Base-by-base conservation (phyloP, 2,113 vertebrate species). In the Rostratula benghalensis region DNA sequence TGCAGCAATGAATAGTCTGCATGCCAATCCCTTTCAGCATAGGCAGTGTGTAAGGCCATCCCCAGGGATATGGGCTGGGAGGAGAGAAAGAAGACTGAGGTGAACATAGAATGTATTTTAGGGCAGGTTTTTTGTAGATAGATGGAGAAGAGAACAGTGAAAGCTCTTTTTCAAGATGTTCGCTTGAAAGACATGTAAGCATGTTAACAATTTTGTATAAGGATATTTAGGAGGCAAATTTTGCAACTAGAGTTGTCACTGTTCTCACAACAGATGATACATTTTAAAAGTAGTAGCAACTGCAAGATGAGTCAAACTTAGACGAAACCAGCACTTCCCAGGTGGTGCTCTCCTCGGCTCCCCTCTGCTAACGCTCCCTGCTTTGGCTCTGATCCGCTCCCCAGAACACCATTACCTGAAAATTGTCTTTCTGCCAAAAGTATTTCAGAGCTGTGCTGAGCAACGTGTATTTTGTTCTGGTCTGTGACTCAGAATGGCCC, bases 241-340 rank as follows among this genome's bases (percentile, higher is more conserved):
- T 89, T 92, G 69, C 51, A 84, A 39, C 45, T 65, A 87, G 70
- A 78, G 54, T 91, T 87, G 74, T 67, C 83, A 51, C 57, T 65
- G 27, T 69, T 96, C 78, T 94, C 82, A 89, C 64, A 76, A 78
- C 87, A 91, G 93, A 89, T 75, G 65, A 86, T 28, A 39, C 16
- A 68, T 60, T 82, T 95, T 79, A 84, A 91, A 96, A 94, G 83
- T 59, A 91, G 64, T 81, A 90, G 46, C 41, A 54, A 86, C 63
- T 67, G 54, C 80, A 68, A 78, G 75, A 86, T 89, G 86, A 96
- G 45, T 94, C 83, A 85, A 75, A 84, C 30, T 71, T 35, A 53
- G 74, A 87, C 20, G 31, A 67, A 87, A 43, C 53, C 3, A 1
- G 27, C 69, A 81, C 18, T 27, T 77, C 35, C 69, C 53, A 76